Base-by-base conservation (phyloP, 2,113 vertebrate genomes). In the Varanus komodoensis region DNA sequence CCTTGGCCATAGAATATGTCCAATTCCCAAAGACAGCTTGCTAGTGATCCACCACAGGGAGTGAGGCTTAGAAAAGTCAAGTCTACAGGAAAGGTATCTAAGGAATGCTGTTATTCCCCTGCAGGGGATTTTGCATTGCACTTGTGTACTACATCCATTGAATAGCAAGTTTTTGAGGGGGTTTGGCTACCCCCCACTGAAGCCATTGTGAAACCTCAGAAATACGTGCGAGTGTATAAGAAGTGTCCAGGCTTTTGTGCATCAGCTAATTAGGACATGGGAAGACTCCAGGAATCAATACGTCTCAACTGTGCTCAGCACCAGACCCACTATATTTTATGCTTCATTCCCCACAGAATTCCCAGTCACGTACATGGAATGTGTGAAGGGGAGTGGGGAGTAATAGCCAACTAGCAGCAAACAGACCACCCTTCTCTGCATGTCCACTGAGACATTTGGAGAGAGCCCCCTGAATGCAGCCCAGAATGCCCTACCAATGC, bases 1-100 rank as follows among this genome's bases (percentile, higher is more conserved):
- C 79, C 82, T 25, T 15, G 50, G 50, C 75, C 15, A 19, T 29
- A 79, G 67, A 80, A 85, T 79, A 85, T 32, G 48, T 71, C 74
- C 82, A 78, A 69, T 89, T 90, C 83, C 79, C 50, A 80, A 90
- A 90, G 75, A 86, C 89, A 86, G 89, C 83, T 90, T 85, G 82
- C 83, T 90, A 86, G 82, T 67, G 80, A 86, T 90, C 78, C 74
- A 80, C 74, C 82, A 69, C 38, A 50, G 89, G 73, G 74, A 89
- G 89, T 44, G 75, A 79, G 48, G 89, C 85, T 71, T 75, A 80
- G 57, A 90, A 68, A 85, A 85, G 48, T 57, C 54, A 25, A 71
- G 50, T 27, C 74, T 86, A 71, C 48, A 85, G 64, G 80, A 86
- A 79, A 79, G 75, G 3, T 85, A 57, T 85, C 77, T 79, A 15